Percentiles rank a stretch among this genome's conserved stretches.
These are phyloP conservation scores for Cherax quadricarinatus DNA, from an alignment of 1,140 invertebrate species.

Conservation along the genomic window DNA sequence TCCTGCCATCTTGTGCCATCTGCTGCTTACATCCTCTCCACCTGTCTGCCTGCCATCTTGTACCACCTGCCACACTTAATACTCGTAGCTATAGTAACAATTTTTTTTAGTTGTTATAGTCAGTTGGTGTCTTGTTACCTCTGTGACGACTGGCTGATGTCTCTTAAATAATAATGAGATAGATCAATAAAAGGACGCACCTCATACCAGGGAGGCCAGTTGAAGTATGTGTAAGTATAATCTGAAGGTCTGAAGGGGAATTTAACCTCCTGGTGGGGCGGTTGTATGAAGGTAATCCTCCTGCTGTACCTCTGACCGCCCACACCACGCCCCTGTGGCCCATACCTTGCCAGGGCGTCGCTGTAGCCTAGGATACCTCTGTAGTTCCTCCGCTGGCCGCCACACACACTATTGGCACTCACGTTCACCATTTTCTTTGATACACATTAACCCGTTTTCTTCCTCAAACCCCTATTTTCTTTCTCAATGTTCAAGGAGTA, in stretches of 20 bases:
- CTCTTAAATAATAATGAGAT: too few relatives aligned
- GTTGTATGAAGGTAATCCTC: constrained; percentile 46
- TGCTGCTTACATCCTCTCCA: not conserved
- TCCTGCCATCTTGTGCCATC: not conserved
- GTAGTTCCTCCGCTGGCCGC: constrained; percentile 39
- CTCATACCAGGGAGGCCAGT: constrained; percentile 47
- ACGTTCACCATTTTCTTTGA: constrained; percentile 28
- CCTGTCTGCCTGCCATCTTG: not conserved
- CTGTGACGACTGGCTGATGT: too few relatives aligned
- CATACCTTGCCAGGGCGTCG: not conserved
- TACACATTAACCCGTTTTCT: too few relatives aligned
- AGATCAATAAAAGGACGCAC: not conserved
- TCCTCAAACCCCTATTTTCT: too few relatives aligned
- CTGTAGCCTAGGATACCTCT: not conserved
- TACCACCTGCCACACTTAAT: not conserved
- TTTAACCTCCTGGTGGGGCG: not conserved
- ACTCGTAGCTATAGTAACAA: too few relatives aligned
- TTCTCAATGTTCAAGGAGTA: too few relatives aligned
- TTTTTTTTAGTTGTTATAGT: too few relatives aligned
- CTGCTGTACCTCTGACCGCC: constrained; percentile 28
- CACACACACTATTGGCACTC: not conserved
- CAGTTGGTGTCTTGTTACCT: too few relatives aligned
- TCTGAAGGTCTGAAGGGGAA: constrained; percentile 44
- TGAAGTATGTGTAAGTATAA: constrained; percentile 51
- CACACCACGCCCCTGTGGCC: not conserved